Evolutionary conservation across 2,888 invertebrate genomes (phyloP).

Genomic region (Chrysolina oricalcia): DNA sequence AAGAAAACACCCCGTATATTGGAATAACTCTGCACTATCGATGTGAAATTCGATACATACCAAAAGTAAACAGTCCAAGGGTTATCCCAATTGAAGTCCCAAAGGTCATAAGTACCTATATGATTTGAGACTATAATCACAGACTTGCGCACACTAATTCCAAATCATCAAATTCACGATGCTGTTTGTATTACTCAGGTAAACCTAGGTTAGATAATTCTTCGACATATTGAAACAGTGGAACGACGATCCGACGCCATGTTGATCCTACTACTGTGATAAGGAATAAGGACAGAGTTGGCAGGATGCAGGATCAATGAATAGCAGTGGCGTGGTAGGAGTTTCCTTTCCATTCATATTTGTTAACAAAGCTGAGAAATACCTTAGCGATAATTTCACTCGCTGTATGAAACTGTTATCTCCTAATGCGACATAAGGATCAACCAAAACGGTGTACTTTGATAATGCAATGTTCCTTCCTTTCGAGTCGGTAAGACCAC

Average conservation of each 20-base stretch:
- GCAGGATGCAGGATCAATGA: constrained; percentile 61
- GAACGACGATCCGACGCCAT: constrained; percentile 56
- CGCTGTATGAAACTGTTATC: too few species aligned
- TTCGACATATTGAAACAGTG: constrained; percentile 37
- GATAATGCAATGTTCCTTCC: too few species aligned
- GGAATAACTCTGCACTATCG: background rate
- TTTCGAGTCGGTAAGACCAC: too few species aligned
- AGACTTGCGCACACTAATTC: constrained; percentile 32
- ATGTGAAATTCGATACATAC: constrained; percentile 31
- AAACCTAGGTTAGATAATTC: constrained; percentile 14
- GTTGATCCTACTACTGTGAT: constrained; percentile 55
- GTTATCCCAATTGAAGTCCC: constrained; percentile 13
- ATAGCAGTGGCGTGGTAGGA: constrained; percentile 47
- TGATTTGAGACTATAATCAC: constrained; percentile 29
- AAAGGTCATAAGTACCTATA: constrained; percentile 30
- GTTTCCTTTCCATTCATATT: constrained; percentile 10
- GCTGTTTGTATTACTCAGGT: constrained; percentile 12
- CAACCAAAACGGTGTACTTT: too few species aligned
- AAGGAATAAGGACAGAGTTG: constrained; percentile 43
- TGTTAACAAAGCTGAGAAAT: too few species aligned
- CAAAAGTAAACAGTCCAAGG: constrained; percentile 32
- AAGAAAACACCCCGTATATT: too few species aligned
- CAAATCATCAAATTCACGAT: constrained; percentile 2
- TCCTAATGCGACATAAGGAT: too few species aligned
- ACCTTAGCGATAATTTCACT: too few species aligned